Base-by-base conservation (phyloP, 2,888 invertebrate genomes). In the Elysia crispata region DNA sequence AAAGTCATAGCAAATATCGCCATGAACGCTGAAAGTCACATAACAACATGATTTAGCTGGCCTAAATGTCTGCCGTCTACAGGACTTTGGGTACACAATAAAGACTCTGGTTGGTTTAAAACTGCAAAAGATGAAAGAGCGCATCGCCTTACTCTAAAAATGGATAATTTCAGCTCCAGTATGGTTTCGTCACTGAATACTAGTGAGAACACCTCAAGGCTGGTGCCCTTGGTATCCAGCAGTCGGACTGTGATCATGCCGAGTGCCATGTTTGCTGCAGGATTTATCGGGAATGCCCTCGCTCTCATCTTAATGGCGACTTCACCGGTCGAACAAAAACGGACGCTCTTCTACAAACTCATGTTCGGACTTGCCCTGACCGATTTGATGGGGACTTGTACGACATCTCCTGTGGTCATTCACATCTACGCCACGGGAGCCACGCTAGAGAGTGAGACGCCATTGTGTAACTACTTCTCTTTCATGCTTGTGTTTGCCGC, bases 401-500 rank as follows among this genome's bases (percentile, higher is more conserved):
- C 89, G 72, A 90, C 91, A 18, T 90, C 91, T 6, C 89, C 89
- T 0, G 86, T 90, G 13, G 89, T 89, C 18, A 88, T 90, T 23
- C 84, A 86, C 1, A 86, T 87, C 3, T 91, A 92, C 85, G 91
- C 90, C 89, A 84, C 89, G 11, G 90, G 91, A 0, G 90, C 90
- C 18, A 28, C 50, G 13, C 23, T 79, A 6, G 54, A 78, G 11
- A 73, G 13, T 18, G 50, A 50, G 8, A 77, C 83, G 15, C 76
- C 83, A 0, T 49, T 91, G 82, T 92, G 92, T 83, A 84, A 90
- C 67, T 91, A 90, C 83, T 91, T 92, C 83, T 90, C 90, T 11
- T 92, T 90, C 83, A 87, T 90, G 83, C 91, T 92, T 91, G 89
- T 91, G 54, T 87, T 89, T 77, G 88, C 91, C 49, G 90, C 90